Percentiles rank a stretch among this genome's conserved stretches.
These are phyloP conservation scores for Caprella mutica DNA, from an alignment of 2,888 invertebrate species.

Conservation along the genomic window DNA sequence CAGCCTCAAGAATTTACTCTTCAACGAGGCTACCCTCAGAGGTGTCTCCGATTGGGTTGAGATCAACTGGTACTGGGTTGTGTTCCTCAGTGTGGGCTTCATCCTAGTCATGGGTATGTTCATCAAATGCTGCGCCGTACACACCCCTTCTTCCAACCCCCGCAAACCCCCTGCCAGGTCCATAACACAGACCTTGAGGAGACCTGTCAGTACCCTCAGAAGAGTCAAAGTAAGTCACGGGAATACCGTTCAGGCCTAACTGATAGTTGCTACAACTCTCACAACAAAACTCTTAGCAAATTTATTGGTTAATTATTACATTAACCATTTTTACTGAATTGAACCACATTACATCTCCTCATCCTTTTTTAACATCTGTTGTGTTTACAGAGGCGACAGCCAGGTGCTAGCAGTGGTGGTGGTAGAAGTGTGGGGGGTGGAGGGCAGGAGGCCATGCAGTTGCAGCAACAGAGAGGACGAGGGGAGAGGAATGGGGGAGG, in stretches of 20 bases:
- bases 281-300: no score
- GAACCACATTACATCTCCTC: no score
- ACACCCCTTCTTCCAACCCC: slow-evolving; percentile 97
- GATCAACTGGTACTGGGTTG: slow-evolving; percentile 84
- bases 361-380: no score
- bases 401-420: no score
- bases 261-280: neutral
- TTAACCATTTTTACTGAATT: neutral
- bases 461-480: no score
- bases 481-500: no score
- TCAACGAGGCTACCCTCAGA: slow-evolving; percentile 77
- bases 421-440: no score
- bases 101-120: slow-evolving; percentile 94
- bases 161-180: slow-evolving; percentile 90
- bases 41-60: slow-evolving; percentile 88
- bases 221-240: slow-evolving; percentile 56
- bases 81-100: slow-evolving; percentile 79
- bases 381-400: no score
- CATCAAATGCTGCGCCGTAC: slow-evolving; percentile 98
- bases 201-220: slow-evolving; percentile 74
- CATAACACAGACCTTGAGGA: slow-evolving; percentile 76
- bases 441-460: no score
- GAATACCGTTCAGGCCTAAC: neutral
- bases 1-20: slow-evolving; percentile 84
- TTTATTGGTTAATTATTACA: no score